Evolutionary conservation across 2,113 vertebrate species (phyloP).

Genomic region (Axis porcinus): DNA sequence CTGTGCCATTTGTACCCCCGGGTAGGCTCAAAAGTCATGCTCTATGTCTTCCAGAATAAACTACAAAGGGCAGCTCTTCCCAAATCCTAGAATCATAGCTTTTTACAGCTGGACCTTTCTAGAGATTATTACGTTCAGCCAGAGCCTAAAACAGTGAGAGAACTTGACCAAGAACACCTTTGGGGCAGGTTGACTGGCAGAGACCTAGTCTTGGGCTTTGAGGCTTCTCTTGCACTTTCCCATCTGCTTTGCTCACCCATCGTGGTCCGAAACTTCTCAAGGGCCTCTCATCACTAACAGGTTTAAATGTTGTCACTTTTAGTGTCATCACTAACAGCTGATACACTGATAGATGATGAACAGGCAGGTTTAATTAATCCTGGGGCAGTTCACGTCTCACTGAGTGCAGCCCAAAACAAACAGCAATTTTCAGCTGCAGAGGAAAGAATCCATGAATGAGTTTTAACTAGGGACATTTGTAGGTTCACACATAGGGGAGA

Average conservation of each 20-base stretch:
- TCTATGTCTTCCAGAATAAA: not conserved
- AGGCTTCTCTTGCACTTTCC: not conserved
- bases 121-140: not conserved
- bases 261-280: not conserved
- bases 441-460: not conserved
- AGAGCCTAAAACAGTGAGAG: not conserved
- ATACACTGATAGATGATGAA: not conserved
- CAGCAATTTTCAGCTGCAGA: not conserved
- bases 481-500: not conserved
- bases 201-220: not conserved
- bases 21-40: not conserved
- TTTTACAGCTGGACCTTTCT: not conserved
- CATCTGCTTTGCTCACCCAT: not conserved
- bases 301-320: too few relatives aligned
- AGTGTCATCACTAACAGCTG: not conserved
- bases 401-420: not conserved
- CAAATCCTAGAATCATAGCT: not conserved
- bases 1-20: not conserved
- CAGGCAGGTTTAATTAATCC: not conserved
- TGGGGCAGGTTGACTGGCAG: not conserved
- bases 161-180: accelerated
- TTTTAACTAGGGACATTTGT: not conserved
- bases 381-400: not conserved
- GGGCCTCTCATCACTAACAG: not conserved
- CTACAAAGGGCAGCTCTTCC: not conserved